A percentile compares a stretch with the other conserved stretches of the same genome.
Conservation (phyloP, 2,888 invertebrate genomes). For the Rotaria macrura region DNA sequence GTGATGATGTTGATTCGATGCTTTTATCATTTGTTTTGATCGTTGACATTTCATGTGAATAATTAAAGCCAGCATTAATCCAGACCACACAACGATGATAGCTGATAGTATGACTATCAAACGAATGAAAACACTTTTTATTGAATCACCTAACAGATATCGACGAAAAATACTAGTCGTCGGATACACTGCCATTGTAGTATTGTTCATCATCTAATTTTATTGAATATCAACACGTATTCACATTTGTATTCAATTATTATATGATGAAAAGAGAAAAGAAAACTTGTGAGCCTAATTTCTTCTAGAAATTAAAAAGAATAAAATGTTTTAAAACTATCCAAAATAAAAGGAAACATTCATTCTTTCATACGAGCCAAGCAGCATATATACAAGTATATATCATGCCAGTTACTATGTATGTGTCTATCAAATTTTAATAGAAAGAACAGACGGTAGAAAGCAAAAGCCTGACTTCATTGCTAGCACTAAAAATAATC, state of each 20-base stretch:
- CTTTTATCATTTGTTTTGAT: not conserved
- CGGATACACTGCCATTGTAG: not conserved
- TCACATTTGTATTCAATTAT: too few relatives aligned
- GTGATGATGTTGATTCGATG: not conserved
- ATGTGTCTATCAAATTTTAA: not conserved
- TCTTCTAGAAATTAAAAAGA: not conserved
- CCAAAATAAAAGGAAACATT: not conserved
- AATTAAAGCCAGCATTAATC: not conserved
- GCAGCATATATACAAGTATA: not conserved
- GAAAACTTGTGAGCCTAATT: not conserved
- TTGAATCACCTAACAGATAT: not conserved
- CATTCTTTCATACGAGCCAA: not conserved
- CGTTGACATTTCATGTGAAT: conserved; percentile 18
- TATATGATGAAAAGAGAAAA: not conserved
- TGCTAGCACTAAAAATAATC: too few relatives aligned
- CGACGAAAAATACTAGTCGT: not conserved
- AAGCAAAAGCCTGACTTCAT: not conserved
- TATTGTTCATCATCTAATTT: not conserved
- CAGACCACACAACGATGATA: not conserved
- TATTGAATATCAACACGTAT: not conserved
- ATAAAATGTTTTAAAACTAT: not conserved
- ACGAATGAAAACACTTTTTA: not conserved
- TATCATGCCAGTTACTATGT: not conserved
- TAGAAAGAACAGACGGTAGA: not conserved
- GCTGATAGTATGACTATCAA: not conserved